Base-by-base conservation (phyloP, 1,140 invertebrate species). In the Drosophila pandora region DNA sequence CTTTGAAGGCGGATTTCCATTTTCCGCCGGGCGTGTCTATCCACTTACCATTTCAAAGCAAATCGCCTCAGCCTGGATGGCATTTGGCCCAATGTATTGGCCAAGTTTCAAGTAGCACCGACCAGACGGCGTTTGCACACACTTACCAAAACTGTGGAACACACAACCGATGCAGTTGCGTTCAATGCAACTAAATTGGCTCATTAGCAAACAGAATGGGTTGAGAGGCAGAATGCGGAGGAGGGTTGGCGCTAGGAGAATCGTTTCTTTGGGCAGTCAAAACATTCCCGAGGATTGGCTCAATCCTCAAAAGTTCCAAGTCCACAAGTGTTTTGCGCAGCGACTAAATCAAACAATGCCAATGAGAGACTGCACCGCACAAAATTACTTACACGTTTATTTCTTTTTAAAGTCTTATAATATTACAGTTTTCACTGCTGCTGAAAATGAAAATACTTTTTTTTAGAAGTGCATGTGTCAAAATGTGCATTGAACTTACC, bases 171-270 rank as follows among this genome's bases (percentile, higher is more conserved):
- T 73, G 73, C 63, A 74, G 87, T 78, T 85, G 63, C 77, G 73
- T 77, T 77, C 68, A 68, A 78, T 87, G 82, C 82, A 87, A 87
- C 82, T 88, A 87, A 87, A 87, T 87, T 88, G 82, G 70, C 82
- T 87, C 82, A 87, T 87, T 87, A 87, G 83, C 64, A 74, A 73
- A 79, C 82, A 87, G 74, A 81, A 74, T 67, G 78, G 57, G 10
- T 21, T 21, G 49, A 52, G n/a, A 7, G 22, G 17, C 28, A 34
- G n/a, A 6, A 28, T 6, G 25, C 5, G 5, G 25, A 28, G 5
- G 25, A 28, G 13, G 6, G 7, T 9, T 10, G 12, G 2, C 9
- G 22, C 4, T 17, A 6, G 47, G 47, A 72, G 39, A 47, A 32
- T 21, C 47, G 48, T 57, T 74, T 73, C 53, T 74, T 64, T 73